Evolutionary conservation across 2,797 vertebrate genomes (phyloP), one percentile per base, ranked within the genome.

Genomic region (Vireo griseus): DNA sequence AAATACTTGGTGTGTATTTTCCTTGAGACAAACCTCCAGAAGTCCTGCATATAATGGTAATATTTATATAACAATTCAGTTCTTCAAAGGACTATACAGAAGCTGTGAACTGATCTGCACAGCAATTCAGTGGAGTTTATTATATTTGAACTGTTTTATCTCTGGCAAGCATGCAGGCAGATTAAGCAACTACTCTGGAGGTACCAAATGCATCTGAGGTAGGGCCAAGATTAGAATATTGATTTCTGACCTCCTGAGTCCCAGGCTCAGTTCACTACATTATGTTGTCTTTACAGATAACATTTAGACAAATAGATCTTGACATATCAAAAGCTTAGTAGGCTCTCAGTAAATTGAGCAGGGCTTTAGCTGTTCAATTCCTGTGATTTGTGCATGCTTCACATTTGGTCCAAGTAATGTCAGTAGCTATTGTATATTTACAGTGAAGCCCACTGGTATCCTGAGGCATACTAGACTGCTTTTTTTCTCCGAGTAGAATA

Each of bases 241-340:
- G 95, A 95, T 96, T 96, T 80, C 75, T 94, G 78, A 73, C 73
- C 73, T 94, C 76, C 1, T 4, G 76, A 84, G 83, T 92, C 55
- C 65, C 72, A 57, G 82, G 33, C 78, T 96, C 47, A 63, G 72
- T 69, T 92, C 89, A 86, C 94, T 95, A 79, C 78, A 91, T 95
- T 92, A 90, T 92, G 76, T 91, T 94, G 91, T 93, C 91, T 93
- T 93, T 94, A 91, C 79, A 83, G 79, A 91, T 95, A 96, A 92
- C 18, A 2, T 91, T 94, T 91, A 92, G 92, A 94, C 89, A 94
- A 96, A 92, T 95, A 96, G 94, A 88, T 92, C 85, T 90, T 91
- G 95, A 95, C 92, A 83, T 82, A 92, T 65, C 91, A 88, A 80
- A 88, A 92, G 91, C 85, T 81, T 55, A 48, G 87, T 86, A 86